Conservation (phyloP, 1,140 invertebrate species). For the Drosophila mauritiana region DNA sequence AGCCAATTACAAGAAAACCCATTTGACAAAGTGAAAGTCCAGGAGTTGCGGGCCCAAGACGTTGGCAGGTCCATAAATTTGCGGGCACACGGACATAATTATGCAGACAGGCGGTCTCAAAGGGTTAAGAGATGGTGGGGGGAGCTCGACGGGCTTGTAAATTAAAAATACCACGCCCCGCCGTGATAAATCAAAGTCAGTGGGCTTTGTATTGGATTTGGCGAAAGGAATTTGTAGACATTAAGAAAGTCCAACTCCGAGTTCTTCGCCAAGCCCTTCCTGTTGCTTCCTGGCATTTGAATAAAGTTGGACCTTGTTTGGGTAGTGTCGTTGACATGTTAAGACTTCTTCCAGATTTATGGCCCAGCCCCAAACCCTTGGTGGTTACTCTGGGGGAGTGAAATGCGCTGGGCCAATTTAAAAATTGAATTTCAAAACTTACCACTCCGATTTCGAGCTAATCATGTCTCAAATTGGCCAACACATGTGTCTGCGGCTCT, state of each 20-base stretch:
- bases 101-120: conserved; percentile 53
- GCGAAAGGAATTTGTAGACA: conserved; percentile 74
- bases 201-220: conserved; percentile 73
- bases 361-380: conserved; percentile 3
- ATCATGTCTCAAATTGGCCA: conserved; percentile 43
- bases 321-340: conserved; percentile 73
- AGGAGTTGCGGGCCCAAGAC: conserved; percentile 49
- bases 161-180: conserved; percentile 77
- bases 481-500: conserved; percentile 51
- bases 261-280: conserved; percentile 39
- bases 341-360: conserved; percentile 73
- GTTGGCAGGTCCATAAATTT: conserved; percentile 69
- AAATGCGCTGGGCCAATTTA: conserved; percentile 58
- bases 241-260: conserved; percentile 47
- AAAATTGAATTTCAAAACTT: conserved; percentile 73
- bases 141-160: conserved; percentile 44
- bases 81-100: conserved; percentile 57
- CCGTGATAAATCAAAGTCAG: conserved; percentile 79
- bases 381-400: background rate
- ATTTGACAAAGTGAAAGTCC: conserved; percentile 57
- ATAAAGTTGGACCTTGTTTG: conserved; percentile 66
- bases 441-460: conserved; percentile 49
- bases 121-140: conserved; percentile 35
- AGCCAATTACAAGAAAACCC: conserved; percentile 59
- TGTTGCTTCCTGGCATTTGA: conserved; percentile 74